Conservation (phyloP, 2,888 invertebrate genomes). For the Drosophila helvetica region DNA sequence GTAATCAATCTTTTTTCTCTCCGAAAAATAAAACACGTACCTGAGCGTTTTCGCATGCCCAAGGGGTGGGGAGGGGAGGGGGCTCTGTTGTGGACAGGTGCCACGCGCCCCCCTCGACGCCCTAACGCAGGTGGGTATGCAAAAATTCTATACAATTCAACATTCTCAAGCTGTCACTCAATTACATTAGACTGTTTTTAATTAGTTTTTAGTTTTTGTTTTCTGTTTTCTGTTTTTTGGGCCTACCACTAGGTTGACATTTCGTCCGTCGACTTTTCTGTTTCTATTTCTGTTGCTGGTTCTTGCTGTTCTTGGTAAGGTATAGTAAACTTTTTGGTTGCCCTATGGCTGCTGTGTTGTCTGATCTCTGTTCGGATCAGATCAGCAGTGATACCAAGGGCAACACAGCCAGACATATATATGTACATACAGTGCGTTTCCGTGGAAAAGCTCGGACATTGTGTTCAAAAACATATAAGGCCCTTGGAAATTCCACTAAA, state of each 20-base stretch:
- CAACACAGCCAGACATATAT: background rate
- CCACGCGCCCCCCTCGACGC: background rate
- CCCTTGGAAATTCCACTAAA: too few relatives aligned
- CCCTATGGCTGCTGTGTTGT: background rate
- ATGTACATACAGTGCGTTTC: slow-evolving; percentile 13
- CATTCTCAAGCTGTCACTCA: slow-evolving; percentile 77
- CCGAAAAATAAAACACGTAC: slow-evolving; percentile 86
- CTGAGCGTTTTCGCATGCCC: slow-evolving; percentile 82
- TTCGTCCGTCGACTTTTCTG: slow-evolving; percentile 43
- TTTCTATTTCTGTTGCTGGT: slow-evolving; percentile 13
- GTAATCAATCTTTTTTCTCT: slow-evolving; percentile 88
- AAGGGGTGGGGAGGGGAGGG: slow-evolving; percentile 7
- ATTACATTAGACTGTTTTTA: slow-evolving; percentile 62
- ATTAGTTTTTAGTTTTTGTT: slow-evolving; percentile 20
- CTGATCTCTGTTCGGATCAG: too few relatives aligned
- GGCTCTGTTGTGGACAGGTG: background rate
- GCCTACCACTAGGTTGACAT: slow-evolving; percentile 63
- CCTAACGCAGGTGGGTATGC: slow-evolving; percentile 40
- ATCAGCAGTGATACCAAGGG: background rate
- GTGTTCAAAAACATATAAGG: background rate
- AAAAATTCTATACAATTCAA: slow-evolving; percentile 78
- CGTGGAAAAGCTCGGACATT: background rate
- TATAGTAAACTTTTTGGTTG: background rate
- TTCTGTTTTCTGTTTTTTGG: slow-evolving; percentile 25
- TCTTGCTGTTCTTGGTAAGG: slow-evolving; percentile 1